Base-by-base conservation (phyloP, 2,888 invertebrate genomes). In the Cepaea hortensis region DNA sequence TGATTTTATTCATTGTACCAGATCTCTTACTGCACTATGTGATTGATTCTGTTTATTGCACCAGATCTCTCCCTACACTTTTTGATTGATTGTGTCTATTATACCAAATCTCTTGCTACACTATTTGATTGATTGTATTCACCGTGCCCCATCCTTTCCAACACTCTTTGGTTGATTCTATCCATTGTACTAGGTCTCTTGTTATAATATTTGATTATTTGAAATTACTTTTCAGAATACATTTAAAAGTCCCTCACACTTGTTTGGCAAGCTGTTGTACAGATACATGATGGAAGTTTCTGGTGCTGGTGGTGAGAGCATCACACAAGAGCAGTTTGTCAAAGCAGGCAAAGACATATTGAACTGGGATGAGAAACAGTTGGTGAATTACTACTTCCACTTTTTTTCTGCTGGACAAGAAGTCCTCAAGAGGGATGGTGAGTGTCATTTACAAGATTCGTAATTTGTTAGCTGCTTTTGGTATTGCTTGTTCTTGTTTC, bases 251-350 rank as follows among this genome's bases (percentile, higher is more conserved):
- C 93, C 93, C 0, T 89, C 93, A 70, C 90, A 92, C 84, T 89
- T 90, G 85, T 92, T 93, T 89, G 93, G 93, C 0, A 91, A 91
- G 86, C 88, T 93, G 85, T 86, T 93, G 88, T 93, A 91, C 84
- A 85, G 85, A 61, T 92, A 92, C 84, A 92, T 92, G 92, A 76
- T 87, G 46, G 88, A 88, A 7, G 79, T 84, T 3, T 61, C 75
- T 11, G 70, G 68, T 11, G 80, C 84, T n/a, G 87, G 90, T 79
- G 82, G 91, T 62, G 92, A 92, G 65, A 88, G 92, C 76, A 92
- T 93, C 86, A 92, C 91, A 9, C 88, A 90, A 77, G 91, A 93
- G 85, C 91, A 93, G 88, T 93, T 93, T 90, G 91, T 92, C 6
- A 92, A 91, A 84, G 91, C 92, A 18, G 92, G 92, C 18, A 91